Percentiles rank a stretch among this genome's conserved stretches.
These are phyloP conservation scores for Corydoras maculifer DNA, from an alignment of 2,113 vertebrate genomes.

Conservation along the genomic window DNA sequence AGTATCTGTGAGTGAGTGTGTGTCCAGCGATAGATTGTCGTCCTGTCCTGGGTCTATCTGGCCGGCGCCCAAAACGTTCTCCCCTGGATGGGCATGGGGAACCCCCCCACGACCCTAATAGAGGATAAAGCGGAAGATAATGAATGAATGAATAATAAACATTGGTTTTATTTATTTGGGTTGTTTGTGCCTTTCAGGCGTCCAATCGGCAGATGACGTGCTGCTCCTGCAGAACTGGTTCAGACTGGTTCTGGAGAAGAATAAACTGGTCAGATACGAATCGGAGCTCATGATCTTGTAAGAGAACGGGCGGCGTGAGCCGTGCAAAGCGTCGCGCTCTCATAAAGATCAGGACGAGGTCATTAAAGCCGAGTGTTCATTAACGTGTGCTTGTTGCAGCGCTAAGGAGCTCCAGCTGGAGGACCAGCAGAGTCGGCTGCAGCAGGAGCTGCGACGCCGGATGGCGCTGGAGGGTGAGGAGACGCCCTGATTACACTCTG, in stretches of 20 bases:
- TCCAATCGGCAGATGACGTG: slow-evolving; percentile 63
- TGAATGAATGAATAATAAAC: too few relatives aligned
- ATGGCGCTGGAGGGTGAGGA: slow-evolving; percentile 74
- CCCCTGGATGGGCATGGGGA: too few relatives aligned
- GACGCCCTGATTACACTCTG: too few relatives aligned
- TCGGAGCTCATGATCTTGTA: slow-evolving; percentile 81
- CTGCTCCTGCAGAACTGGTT: slow-evolving; percentile 87
- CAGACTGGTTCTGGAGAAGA: slow-evolving; percentile 89
- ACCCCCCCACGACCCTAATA: too few relatives aligned
- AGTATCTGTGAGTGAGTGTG: too few relatives aligned
- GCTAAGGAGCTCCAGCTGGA: slow-evolving; percentile 86
- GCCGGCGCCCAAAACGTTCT: too few relatives aligned
- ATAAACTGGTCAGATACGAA: slow-evolving; percentile 83
- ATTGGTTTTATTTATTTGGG: neutral
- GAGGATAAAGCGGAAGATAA: too few relatives aligned
- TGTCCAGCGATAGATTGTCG: too few relatives aligned
- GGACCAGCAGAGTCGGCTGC: slow-evolving; percentile 81
- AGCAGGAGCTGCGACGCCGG: slow-evolving; percentile 73
- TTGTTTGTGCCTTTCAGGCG: slow-evolving; percentile 26
- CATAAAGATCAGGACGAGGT: too few relatives aligned
- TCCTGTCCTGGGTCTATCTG: too few relatives aligned
- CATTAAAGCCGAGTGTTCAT: neutral
- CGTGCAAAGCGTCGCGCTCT: too few relatives aligned
- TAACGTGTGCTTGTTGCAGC: slow-evolving; percentile 53
- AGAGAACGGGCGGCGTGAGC: slow-evolving; percentile 25